Conservation (phyloP, 2,113 vertebrate genomes). For the Narcine bancroftii region DNA sequence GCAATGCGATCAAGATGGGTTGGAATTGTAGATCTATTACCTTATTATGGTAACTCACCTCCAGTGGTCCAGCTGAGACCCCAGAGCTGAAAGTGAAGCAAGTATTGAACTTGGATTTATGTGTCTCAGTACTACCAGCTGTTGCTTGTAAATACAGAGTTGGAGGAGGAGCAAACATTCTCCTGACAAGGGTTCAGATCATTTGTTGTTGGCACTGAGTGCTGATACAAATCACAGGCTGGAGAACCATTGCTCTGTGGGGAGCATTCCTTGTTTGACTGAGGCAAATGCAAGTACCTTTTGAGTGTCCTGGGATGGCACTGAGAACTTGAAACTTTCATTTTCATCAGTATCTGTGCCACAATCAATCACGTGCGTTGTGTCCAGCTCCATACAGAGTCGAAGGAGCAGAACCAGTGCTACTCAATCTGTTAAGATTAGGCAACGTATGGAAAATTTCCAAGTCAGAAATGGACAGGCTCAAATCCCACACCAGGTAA, state of each 20-base stretch:
- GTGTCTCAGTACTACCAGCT: background rate
- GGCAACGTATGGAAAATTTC: background rate
- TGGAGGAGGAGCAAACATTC: background rate
- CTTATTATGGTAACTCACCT: no score
- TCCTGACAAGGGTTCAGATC: background rate
- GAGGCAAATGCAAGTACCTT: background rate
- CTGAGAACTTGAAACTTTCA: background rate
- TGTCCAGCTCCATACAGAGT: background rate
- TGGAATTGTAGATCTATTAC: no score
- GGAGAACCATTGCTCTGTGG: background rate
- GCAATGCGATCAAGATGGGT: no score
- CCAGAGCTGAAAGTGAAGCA: background rate
- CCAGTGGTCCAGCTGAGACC: background rate
- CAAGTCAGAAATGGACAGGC: background rate
- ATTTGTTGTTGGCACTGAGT: background rate
- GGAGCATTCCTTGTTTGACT: background rate
- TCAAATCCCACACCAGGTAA: background rate
- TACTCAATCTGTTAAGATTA: background rate
- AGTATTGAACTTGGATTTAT: background rate
- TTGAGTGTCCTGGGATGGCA: background rate
- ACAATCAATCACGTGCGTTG: background rate
- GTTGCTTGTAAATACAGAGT: background rate
- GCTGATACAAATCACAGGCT: background rate
- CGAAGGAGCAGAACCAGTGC: background rate
- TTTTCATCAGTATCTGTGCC: background rate